Evolutionary conservation across 2,113 vertebrate species (phyloP), one percentile per base, ranked within the genome.

Genomic region (Malurus alboscapulatus): DNA sequence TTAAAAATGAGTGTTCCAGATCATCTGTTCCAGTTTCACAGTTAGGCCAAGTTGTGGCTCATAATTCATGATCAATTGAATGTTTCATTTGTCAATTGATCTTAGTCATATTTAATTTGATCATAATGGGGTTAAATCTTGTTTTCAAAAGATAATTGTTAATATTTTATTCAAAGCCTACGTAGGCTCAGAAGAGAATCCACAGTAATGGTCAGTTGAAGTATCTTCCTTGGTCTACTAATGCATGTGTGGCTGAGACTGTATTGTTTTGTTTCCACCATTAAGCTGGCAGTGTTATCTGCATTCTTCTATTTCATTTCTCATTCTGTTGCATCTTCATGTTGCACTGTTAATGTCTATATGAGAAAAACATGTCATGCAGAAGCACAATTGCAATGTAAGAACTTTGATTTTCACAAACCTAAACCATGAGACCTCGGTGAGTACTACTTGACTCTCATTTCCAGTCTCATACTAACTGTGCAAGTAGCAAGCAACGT

Each of bases 141-240:
- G 19, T 89, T 94, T 95, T 96, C 77, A 95, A 96, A 96, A 92
- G 93, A 95, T 95, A 96, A 96, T 98, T 97, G 85, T 96, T 94
- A 94, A 96, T 98, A 97, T 98, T 98, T 97, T 98, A 97, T 98
- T 98, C 98, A 97, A 99, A 99, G 99, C 98, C 98, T 97, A 98
- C 98, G 93, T 99, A 99, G 98, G 98, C 98, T 98, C 98, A 98
- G 98, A 98, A 98, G 98, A 99, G 97, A 97, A 97, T 98, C 98
- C 97, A 97, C 98, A 98, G 96, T 98, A 95, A 98, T 98, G 99
- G 99, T 99, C 98, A 99, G 99, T 99, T 98, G 96, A 98, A 98
- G 98, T 98, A 95, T 93, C 96, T 98, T 97, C 89, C 96, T 96
- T 97, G 95, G 98, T 98, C 98, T 96, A 93, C 96, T 97, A 97